phyloP scores from a whole-genome alignment of 2,113 vertebrate genomes.

The Glareola pratincola region DNA sequence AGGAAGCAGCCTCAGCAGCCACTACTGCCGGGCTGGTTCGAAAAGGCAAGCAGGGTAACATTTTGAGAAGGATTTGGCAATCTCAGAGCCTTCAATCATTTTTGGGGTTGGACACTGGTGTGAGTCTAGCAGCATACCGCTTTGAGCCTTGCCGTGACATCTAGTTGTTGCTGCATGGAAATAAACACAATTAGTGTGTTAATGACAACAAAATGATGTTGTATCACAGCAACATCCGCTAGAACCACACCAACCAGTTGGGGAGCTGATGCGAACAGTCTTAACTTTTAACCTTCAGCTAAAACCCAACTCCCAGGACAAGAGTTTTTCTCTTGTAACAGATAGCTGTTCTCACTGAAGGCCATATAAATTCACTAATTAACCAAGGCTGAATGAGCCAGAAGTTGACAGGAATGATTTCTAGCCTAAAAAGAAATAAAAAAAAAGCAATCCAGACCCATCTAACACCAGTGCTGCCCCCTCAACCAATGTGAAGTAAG shows the following conservation, averaged over 20 bases:
- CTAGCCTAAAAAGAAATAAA: background rate
- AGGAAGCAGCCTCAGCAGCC: background rate
- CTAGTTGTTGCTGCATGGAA: background rate
- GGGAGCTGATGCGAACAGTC: background rate
- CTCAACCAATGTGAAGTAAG: background rate
- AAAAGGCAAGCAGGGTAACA: background rate
- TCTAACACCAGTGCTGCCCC: background rate
- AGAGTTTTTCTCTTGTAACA: background rate
- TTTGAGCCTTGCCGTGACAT: accelerated
- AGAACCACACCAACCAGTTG: background rate
- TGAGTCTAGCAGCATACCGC: background rate
- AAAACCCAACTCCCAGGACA: background rate
- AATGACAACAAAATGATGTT: background rate
- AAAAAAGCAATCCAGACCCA: background rate
- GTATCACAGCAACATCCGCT: background rate
- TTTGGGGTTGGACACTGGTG: background rate
- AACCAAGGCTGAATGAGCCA: background rate
- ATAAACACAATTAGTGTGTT: background rate
- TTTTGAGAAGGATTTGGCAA: background rate
- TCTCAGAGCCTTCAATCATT: background rate
- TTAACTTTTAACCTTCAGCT: background rate
- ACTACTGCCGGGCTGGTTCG: background rate
- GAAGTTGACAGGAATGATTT: background rate
- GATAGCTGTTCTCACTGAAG: accelerated
- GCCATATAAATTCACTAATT: background rate